Conservation (phyloP, 2,797 vertebrate species). For the Leptatherina wallacei region DNA sequence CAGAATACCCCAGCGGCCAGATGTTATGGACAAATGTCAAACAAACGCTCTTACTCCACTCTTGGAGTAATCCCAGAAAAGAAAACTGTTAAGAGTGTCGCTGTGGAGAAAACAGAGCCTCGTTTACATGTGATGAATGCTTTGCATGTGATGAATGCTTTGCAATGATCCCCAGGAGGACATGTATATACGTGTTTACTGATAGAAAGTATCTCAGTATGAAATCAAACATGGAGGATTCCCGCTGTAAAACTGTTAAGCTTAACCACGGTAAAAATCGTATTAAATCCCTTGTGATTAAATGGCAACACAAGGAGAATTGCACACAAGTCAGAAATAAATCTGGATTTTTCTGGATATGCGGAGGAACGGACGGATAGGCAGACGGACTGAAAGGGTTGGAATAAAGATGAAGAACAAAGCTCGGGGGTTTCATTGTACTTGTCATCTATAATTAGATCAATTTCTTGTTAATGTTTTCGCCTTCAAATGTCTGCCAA, state of each 20-base stretch:
- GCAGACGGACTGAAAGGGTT: slow-evolving; percentile 1
- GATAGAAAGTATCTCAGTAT: slow-evolving; percentile 37
- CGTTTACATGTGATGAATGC: slow-evolving; percentile 69
- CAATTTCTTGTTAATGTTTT: neutral
- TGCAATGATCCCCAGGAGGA: slow-evolving; percentile 52
- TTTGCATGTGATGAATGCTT: slow-evolving; percentile 67
- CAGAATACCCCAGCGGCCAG: slow-evolving; percentile 81
- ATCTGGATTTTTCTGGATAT: slow-evolving; percentile 18
- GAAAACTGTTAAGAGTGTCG: slow-evolving; percentile 64
- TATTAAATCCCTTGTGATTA: slow-evolving; percentile 21
- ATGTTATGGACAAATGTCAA: slow-evolving; percentile 88
- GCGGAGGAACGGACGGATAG: slow-evolving; percentile 19
- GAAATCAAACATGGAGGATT: slow-evolving; percentile 45
- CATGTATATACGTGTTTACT: slow-evolving; percentile 27
- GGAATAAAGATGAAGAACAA: slow-evolving; percentile 26
- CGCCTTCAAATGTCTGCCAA: slow-evolving; percentile 21
- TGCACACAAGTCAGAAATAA: slow-evolving; percentile 29
- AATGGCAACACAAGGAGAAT: slow-evolving; percentile 5
- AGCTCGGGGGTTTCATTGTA: slow-evolving; percentile 1
- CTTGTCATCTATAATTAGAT: slow-evolving; percentile 26
- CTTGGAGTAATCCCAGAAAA: slow-evolving; percentile 59
- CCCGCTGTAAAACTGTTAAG: slow-evolving; percentile 31
- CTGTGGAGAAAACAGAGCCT: slow-evolving; percentile 61
- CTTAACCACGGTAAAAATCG: slow-evolving; percentile 8
- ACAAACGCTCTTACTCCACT: slow-evolving; percentile 81